Evolutionary conservation across 1,140 invertebrate species (phyloP), one percentile per base, ranked within the genome.

Genomic region (Drosophila grimshawi): DNA sequence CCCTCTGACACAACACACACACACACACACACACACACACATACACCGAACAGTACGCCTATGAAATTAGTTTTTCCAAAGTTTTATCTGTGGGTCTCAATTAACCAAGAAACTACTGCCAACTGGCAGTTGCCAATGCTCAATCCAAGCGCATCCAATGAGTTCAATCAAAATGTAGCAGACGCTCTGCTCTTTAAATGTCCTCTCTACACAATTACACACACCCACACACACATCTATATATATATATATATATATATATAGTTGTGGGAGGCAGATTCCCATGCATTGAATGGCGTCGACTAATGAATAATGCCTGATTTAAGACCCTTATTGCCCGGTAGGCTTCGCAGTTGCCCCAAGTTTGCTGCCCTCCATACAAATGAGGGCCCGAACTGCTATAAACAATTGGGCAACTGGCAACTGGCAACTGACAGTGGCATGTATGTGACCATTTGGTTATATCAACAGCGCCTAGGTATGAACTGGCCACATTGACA

Each of bases 61-160:
- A 35, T 78, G 76, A 86, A 86, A 86, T 86, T 86, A 88, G 83
- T 86, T 86, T 86, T 88, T 83, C 83, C 83, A 88, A 80, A 88
- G 83, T 82, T 86, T 77, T 88, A 80, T 88, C 83, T 80, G 63
- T 85, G 81, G 74, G 76, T 80, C 83, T 83, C 83, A 86, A 86
- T 86, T 86, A 86, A 86, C 79, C 63, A 77, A 61, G 56, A 19
- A 57, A 43, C 39, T 43, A 4, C 51, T 41, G 49, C 67, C 59
- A 66, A 68, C 73, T 66, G 61, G 59, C 49, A 67, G 67, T 30
- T 69, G 61, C 35, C 53, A 55, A 67, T 61, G 55, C 65, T 59
- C 70, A 78, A 70, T 63, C 67, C 10, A 52, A 61, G 57, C 64
- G 62, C 69, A 64, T 76, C 51, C 64, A 81, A 86, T 83, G 66